Conservation (phyloP, 2,888 invertebrate genomes). For the Graphium colonna region DNA sequence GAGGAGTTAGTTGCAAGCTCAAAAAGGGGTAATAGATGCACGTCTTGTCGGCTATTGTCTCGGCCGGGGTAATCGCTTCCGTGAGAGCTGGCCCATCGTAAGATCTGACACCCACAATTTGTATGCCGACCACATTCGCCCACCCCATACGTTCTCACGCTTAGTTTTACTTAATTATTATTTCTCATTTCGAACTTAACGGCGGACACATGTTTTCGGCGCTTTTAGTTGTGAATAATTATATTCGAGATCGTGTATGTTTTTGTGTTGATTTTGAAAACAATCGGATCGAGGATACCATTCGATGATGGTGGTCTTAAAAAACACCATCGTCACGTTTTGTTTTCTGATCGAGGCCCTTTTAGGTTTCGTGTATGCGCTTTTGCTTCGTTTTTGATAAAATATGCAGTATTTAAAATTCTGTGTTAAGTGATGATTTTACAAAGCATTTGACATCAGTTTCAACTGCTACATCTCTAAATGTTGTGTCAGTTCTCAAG, state of each 20-base stretch:
- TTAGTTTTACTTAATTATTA: conserved; percentile 68
- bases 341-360: too few species aligned
- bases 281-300: not conserved
- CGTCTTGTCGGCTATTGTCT: conserved; percentile 74
- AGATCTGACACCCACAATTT: conserved; percentile 63
- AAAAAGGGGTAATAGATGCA: conserved; percentile 74
- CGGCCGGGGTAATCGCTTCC: conserved; percentile 69
- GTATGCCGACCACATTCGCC: conserved; percentile 56
- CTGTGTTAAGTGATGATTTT: too few species aligned
- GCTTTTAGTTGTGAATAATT: conserved; percentile 41
- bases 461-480: too few species aligned
- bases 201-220: conserved; percentile 53
- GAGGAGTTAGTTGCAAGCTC: conserved; percentile 54
- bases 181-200: conserved; percentile 61
- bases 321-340: too few species aligned
- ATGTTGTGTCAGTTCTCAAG: too few species aligned
- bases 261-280: conserved; percentile 25
- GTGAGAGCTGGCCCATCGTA: conserved; percentile 64
- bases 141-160: conserved; percentile 73
- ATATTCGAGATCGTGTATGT: conserved; percentile 48
- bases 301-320: conserved; percentile 14
- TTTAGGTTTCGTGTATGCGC: too few species aligned
- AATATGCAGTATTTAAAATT: too few species aligned
- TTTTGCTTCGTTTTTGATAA: too few species aligned
- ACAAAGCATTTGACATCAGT: too few species aligned